phyloP scores from a whole-genome alignment of 2,113 vertebrate genomes.

The Tautogolabrus adspersus region DNA sequence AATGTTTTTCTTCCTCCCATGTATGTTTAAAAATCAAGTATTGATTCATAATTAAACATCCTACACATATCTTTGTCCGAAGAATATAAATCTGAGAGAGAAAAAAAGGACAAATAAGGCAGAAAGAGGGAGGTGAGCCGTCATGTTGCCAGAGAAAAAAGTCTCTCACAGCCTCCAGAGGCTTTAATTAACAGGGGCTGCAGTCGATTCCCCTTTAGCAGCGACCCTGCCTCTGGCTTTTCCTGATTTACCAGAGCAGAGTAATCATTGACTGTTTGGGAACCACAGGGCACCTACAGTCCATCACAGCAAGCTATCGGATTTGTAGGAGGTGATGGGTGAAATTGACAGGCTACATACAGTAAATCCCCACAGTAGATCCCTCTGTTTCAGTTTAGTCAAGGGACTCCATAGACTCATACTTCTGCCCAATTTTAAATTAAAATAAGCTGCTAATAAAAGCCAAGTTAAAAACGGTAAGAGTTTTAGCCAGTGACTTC shows the following conservation, averaged over 20 bases:
- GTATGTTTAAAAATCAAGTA: background rate
- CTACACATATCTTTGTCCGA: background rate
- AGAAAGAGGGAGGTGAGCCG: background rate
- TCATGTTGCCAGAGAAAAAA: slow-evolving; percentile 22
- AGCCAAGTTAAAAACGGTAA: background rate
- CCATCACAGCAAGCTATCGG: slow-evolving; percentile 48
- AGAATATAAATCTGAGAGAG: background rate
- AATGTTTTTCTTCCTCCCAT: background rate
- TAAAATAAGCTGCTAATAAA: background rate
- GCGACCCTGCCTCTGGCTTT: slow-evolving; percentile 77
- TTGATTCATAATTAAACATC: background rate
- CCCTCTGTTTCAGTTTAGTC: background rate
- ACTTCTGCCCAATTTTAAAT: background rate
- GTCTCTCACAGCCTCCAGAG: slow-evolving; percentile 39
- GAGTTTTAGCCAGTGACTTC: background rate
- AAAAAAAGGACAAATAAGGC: background rate
- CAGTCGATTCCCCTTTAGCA: slow-evolving; percentile 80
- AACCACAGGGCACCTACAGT: slow-evolving; percentile 44
- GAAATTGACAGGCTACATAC: slow-evolving; percentile 24
- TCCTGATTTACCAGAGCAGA: slow-evolving; percentile 75
- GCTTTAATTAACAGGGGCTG: slow-evolving; percentile 79
- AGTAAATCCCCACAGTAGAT: background rate
- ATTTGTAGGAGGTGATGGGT: slow-evolving; percentile 50
- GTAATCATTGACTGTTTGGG: slow-evolving; percentile 75
- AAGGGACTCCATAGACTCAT: background rate